These are phyloP conservation scores for Ferrisia virgata DNA, from an alignment of 2,888 invertebrate genomes.

Conservation along the genomic window DNA sequence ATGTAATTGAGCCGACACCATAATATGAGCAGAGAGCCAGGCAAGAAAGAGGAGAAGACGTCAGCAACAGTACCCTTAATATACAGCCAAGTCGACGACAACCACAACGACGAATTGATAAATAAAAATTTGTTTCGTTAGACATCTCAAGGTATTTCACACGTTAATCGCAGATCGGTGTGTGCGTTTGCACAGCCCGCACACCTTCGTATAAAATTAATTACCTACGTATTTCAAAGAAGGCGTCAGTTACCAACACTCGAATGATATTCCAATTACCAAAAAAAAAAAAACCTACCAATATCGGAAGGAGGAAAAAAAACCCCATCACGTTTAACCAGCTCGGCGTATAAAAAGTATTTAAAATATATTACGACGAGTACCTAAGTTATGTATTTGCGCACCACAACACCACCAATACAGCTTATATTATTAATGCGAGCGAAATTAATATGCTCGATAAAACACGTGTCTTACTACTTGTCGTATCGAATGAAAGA, in stretches of 20 bases:
- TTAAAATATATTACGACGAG: neutral
- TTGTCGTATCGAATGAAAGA: neutral
- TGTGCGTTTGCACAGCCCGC: too few species aligned
- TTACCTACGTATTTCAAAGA: neutral
- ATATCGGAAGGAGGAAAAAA: neutral
- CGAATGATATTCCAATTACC: neutral
- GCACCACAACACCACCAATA: too few species aligned
- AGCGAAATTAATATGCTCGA: neutral
- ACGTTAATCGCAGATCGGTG: neutral
- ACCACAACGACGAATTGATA: neutral
- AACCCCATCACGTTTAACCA: neutral
- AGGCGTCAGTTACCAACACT: neutral
- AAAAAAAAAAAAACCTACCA: neutral
- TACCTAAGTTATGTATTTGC: too few species aligned
- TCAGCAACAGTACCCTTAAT: too few species aligned
- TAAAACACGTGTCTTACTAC: neutral
- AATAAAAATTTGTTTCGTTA: neutral
- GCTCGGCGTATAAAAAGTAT: neutral
- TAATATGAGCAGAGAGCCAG: too few species aligned
- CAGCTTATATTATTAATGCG: neutral
- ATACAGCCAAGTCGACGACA: neutral
- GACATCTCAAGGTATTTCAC: conserved; percentile 5
- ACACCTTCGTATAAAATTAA: neutral
- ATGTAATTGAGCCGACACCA: neutral
- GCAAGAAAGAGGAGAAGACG: too few species aligned